Percentiles rank a stretch among this genome's conserved stretches.
phyloP scores from a whole-genome alignment of 2,888 invertebrate species.

The Coleophora deauratella region DNA sequence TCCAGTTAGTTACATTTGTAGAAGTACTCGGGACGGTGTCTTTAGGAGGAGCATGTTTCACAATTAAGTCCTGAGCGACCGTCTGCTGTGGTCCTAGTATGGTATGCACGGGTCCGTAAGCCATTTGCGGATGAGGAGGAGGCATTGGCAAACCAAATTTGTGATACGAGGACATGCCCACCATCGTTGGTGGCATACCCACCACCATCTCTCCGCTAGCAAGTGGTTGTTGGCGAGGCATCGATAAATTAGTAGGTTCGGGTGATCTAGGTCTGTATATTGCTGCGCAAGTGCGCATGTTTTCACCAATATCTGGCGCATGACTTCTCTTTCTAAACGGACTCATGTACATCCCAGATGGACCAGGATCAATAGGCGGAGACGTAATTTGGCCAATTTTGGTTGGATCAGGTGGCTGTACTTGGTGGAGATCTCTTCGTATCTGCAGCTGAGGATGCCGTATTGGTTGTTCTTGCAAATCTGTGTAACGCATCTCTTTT shows the following conservation, averaged over 20 bases:
- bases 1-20: constrained; percentile 52
- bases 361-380: constrained; percentile 60
- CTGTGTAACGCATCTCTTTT: constrained; percentile 64
- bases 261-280: constrained; percentile 62
- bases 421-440: constrained; percentile 81
- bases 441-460: constrained; percentile 80
- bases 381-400: constrained; percentile 57
- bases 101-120: constrained; percentile 52
- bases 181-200: constrained; percentile 51
- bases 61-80: constrained; percentile 67
- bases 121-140: constrained; percentile 60
- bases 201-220: constrained; percentile 48
- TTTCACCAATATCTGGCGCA: constrained; percentile 66
- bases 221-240: constrained; percentile 49
- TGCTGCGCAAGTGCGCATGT: constrained; percentile 50
- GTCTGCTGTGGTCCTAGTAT: constrained; percentile 65
- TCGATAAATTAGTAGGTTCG: constrained; percentile 64
- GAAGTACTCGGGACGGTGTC: constrained; percentile 52
- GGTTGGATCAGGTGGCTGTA: constrained; percentile 51
- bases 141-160: constrained; percentile 66
- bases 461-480: constrained; percentile 58
- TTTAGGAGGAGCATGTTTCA: constrained; percentile 68
- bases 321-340: constrained; percentile 73
- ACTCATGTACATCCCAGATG: constrained; percentile 62
- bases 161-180: constrained; percentile 63